Evolutionary conservation across 2,797 vertebrate species (phyloP).

Genomic region (Margarornis squamiger): DNA sequence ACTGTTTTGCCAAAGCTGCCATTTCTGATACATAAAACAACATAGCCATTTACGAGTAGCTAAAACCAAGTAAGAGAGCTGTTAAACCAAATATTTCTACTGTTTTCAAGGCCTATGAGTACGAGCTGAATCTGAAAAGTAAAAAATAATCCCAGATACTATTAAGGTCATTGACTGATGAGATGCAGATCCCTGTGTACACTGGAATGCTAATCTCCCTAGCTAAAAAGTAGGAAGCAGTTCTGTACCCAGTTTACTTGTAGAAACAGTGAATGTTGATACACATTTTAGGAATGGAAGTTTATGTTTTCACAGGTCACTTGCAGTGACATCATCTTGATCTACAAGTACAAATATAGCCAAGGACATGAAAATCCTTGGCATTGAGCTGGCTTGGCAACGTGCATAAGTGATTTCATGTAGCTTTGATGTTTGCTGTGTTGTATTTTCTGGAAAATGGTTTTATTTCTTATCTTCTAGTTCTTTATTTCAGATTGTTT

Average conservation of each 20-base stretch:
- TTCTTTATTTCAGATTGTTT: conserved; percentile 1
- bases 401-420: neutral
- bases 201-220: neutral
- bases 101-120: neutral
- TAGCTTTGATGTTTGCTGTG: neutral
- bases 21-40: neutral
- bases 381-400: conserved; percentile 5
- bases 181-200: neutral
- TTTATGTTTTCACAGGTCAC: conserved; percentile 31
- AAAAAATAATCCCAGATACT: neutral
- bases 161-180: neutral
- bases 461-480: neutral
- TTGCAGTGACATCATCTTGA: conserved; percentile 13
- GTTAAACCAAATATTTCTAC: neutral
- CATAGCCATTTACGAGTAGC: neutral
- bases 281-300: neutral
- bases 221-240: neutral
- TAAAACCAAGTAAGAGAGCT: neutral
- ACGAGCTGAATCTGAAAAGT: conserved; percentile 1
- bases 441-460: neutral
- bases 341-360: conserved; percentile 42
- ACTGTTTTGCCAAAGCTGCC: neutral
- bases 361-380: neutral
- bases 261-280: neutral
- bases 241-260: neutral